phyloP scores from a whole-genome alignment of 2,113 vertebrate genomes.

The Sapayoa aenigma region DNA sequence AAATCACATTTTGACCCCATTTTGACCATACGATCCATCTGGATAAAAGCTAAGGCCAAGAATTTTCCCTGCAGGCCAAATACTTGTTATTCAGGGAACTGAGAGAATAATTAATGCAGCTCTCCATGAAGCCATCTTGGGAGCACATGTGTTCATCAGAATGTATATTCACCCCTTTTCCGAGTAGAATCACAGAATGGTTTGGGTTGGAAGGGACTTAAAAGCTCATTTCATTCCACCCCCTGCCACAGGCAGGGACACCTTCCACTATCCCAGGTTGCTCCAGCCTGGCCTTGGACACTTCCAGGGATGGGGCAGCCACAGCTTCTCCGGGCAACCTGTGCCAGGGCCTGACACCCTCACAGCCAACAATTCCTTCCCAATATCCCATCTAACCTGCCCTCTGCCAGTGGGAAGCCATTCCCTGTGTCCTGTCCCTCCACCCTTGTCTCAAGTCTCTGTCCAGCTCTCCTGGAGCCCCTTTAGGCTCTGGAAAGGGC shows the following conservation, averaged over 20 bases:
- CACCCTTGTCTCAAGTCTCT: background rate
- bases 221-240: background rate
- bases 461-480: background rate
- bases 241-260: background rate
- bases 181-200: background rate
- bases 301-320: background rate
- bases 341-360: background rate
- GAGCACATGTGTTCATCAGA: rapidly evolving
- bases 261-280: background rate
- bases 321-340: background rate
- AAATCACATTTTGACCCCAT: background rate
- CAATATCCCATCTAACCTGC: background rate
- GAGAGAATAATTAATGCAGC: background rate
- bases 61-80: background rate
- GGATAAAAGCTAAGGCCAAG: background rate
- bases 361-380: background rate
- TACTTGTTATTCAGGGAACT: background rate
- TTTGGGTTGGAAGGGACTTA: background rate
- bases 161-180: background rate
- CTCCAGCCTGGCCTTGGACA: background rate
- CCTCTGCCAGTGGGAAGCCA: background rate
- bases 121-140: background rate
- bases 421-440: too few species aligned
- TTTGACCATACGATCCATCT: background rate
- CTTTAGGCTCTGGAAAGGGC: background rate